These are phyloP conservation scores for Lampropteryx suffumata DNA, from an alignment of 2,888 invertebrate genomes.

Conservation along the genomic window DNA sequence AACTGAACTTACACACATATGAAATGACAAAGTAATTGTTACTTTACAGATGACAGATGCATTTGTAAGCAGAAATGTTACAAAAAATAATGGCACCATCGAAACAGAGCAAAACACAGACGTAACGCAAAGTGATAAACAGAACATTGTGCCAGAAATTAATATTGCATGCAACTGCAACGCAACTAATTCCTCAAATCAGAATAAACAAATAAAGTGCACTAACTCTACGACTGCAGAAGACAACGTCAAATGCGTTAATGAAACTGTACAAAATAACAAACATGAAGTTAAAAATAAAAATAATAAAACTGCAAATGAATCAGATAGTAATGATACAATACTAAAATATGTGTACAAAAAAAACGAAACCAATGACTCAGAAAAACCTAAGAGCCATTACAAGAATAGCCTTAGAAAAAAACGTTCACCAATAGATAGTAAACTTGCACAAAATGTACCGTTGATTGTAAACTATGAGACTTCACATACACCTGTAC, in stretches of 20 bases:
- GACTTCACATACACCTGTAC: conserved; percentile 48
- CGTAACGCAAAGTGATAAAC: conserved; percentile 20
- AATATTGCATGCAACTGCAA: conserved; percentile 25
- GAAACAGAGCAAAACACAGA: conserved; percentile 4
- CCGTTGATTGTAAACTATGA: conserved; percentile 60
- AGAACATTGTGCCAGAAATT: not conserved
- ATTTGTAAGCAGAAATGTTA: conserved; percentile 37
- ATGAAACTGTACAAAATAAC: not conserved
- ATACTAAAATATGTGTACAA: conserved; percentile 64
- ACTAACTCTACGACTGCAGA: conserved; percentile 3
- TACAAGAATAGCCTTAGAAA: conserved; percentile 58
- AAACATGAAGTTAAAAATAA: not conserved
- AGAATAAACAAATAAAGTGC: conserved; percentile 10
- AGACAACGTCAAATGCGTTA: not conserved
- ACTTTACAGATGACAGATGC: conserved; percentile 65
- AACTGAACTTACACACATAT: no score
- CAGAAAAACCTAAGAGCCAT: conserved; percentile 54
- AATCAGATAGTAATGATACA: conserved; percentile 42
- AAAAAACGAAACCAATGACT: conserved; percentile 41
- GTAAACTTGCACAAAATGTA: conserved; percentile 38
- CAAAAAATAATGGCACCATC: conserved; percentile 25
- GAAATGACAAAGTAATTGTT: conserved; percentile 3
- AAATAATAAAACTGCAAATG: conserved; percentile 29
- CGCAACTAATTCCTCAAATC: conserved; percentile 20
- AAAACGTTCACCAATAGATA: conserved; percentile 42